phyloP scores from a whole-genome alignment of 2,113 vertebrate genomes.

The Sturnira hondurensis region DNA sequence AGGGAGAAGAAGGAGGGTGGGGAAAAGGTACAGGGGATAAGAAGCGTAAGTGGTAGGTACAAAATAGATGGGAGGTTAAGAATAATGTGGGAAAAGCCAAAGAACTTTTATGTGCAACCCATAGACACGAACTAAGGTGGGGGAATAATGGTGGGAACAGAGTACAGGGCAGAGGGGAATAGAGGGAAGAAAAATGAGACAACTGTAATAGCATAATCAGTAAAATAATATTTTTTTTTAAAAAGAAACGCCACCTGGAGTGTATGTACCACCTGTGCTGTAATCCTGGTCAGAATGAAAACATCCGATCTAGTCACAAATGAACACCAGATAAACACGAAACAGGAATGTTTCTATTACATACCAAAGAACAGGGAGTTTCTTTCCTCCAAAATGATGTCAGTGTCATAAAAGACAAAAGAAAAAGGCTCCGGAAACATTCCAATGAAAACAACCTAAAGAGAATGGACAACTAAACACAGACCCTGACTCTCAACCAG shows the following conservation, averaged over 20 bases:
- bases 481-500: neutral
- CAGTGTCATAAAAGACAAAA: neutral
- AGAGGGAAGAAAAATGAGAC: too few species aligned
- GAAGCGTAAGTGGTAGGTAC: too few species aligned
- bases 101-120: too few species aligned
- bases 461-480: neutral
- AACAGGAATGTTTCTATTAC: neutral
- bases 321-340: neutral
- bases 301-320: neutral
- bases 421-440: neutral
- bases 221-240: too few species aligned
- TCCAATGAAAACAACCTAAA: neutral
- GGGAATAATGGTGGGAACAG: too few species aligned
- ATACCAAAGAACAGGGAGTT: neutral
- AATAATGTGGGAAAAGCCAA: too few species aligned
- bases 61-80: too few species aligned
- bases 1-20: too few species aligned
- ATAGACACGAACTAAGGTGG: too few species aligned
- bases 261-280: neutral
- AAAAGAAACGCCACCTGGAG: neutral
- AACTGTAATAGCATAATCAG: too few species aligned
- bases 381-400: neutral
- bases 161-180: too few species aligned
- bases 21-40: too few species aligned
- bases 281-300: neutral